Conservation (phyloP, 2,888 invertebrate species). For the Drosophila siamana region DNA sequence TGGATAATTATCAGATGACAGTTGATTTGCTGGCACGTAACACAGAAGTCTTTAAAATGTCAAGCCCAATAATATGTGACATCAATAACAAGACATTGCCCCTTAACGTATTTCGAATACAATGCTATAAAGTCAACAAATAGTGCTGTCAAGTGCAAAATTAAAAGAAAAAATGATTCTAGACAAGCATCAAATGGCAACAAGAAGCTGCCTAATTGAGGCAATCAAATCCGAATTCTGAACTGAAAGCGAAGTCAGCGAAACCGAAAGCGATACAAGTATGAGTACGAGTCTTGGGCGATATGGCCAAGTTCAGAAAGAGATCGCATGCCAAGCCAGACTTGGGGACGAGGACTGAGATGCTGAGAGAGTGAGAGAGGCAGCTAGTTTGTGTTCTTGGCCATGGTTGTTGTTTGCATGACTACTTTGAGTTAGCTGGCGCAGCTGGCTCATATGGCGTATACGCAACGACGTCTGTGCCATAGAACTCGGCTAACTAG, state of each 20-base stretch:
- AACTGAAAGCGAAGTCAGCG: conserved; percentile 29
- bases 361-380: neutral
- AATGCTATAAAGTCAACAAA: conserved; percentile 46
- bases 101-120: conserved; percentile 36
- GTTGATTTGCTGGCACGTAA: conserved; percentile 35
- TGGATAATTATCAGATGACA: conserved; percentile 41
- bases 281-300: conserved; percentile 12
- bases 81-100: conserved; percentile 40
- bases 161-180: conserved; percentile 49
- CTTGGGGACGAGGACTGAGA: neutral
- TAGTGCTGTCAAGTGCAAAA: conserved; percentile 68
- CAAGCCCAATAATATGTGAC: conserved; percentile 35
- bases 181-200: conserved; percentile 31
- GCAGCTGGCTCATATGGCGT: conserved; percentile 60
- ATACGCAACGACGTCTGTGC: conserved; percentile 73
- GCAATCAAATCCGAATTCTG: conserved; percentile 58
- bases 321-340: conserved; percentile 7
- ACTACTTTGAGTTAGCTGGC: conserved; percentile 47
- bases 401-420: conserved; percentile 77
- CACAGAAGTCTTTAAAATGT: conserved; percentile 42
- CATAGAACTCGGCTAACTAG: conserved; percentile 57
- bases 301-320: conserved; percentile 71
- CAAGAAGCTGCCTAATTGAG: conserved; percentile 57
- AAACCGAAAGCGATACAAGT: conserved; percentile 37
- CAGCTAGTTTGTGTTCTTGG: conserved; percentile 68